These are phyloP conservation scores for Bubo blakistoni DNA, from an alignment of 2,113 vertebrate genomes.

Conservation along the genomic window DNA sequence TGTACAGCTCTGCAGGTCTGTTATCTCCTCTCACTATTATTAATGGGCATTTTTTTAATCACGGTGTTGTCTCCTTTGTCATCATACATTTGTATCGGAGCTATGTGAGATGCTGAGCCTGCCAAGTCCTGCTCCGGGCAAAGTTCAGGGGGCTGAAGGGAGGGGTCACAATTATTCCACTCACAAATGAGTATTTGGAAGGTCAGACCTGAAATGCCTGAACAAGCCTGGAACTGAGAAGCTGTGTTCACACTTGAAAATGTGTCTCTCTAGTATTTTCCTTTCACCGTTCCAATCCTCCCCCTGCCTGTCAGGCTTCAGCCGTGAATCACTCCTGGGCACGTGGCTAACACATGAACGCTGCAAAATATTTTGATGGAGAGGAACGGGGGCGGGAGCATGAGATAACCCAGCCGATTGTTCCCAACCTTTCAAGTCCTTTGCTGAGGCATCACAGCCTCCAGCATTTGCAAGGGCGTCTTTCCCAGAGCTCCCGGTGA, in stretches of 20 bases:
- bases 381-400: background rate
- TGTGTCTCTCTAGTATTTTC: background rate
- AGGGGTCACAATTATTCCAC: background rate
- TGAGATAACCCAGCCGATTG: background rate
- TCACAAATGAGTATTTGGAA: background rate
- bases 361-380: constrained; percentile 57
- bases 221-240: background rate
- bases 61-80: background rate
- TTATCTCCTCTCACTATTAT: background rate
- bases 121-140: background rate
- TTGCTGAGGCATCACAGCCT: background rate
- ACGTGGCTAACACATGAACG: background rate
- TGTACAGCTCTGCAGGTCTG: background rate
- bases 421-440: background rate
- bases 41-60: background rate
- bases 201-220: background rate
- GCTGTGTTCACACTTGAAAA: background rate
- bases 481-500: background rate
- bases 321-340: constrained; percentile 27
- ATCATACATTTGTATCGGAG: accelerated
- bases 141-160: background rate
- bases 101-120: background rate
- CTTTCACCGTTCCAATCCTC: background rate
- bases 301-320: constrained; percentile 6
- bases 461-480: background rate